These are phyloP conservation scores for Syngnathus rostellatus DNA, from an alignment of 2,797 vertebrate species.

Conservation along the genomic window DNA sequence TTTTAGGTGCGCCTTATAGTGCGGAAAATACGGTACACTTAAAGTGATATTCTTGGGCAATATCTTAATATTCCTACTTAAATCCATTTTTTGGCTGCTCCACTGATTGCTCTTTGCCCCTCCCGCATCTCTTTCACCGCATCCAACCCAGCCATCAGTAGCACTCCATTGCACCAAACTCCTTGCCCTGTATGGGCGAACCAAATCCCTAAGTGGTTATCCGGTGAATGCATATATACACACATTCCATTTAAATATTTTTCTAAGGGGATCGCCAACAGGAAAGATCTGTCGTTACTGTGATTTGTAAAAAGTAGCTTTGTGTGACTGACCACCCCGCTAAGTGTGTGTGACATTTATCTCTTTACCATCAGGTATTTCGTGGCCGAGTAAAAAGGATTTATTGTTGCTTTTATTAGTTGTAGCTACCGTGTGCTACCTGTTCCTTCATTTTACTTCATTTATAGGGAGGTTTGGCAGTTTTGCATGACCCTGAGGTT, in stretches of 20 bases:
- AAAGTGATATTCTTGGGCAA: too few relatives aligned
- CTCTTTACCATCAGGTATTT: conserved; percentile 1
- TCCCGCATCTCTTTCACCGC: background rate
- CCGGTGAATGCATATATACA: background rate
- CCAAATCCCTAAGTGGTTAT: conserved; percentile 1
- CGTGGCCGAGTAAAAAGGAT: background rate
- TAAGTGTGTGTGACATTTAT: conserved; percentile 29
- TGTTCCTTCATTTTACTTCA: conserved; percentile 5
- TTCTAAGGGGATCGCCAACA: conserved; percentile 56
- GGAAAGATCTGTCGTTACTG: conserved; percentile 47
- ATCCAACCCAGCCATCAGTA: background rate
- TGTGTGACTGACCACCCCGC: conserved; percentile 43
- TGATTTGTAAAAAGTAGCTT: conserved; percentile 45
- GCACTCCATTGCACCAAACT: background rate
- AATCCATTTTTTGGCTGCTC: too few relatives aligned
- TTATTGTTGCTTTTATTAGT: conserved; percentile 5
- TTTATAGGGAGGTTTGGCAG: background rate
- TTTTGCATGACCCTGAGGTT: background rate
- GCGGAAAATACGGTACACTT: too few relatives aligned
- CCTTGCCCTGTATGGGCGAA: background rate
- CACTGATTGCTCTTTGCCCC: background rate
- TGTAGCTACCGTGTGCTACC: conserved; percentile 10
- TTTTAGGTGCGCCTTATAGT: too few relatives aligned
- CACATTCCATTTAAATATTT: conserved; percentile 1
- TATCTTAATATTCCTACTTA: too few relatives aligned